Evolutionary conservation across 2,888 invertebrate genomes (phyloP).

Genomic region (Cryptophagus acutangulus): DNA sequence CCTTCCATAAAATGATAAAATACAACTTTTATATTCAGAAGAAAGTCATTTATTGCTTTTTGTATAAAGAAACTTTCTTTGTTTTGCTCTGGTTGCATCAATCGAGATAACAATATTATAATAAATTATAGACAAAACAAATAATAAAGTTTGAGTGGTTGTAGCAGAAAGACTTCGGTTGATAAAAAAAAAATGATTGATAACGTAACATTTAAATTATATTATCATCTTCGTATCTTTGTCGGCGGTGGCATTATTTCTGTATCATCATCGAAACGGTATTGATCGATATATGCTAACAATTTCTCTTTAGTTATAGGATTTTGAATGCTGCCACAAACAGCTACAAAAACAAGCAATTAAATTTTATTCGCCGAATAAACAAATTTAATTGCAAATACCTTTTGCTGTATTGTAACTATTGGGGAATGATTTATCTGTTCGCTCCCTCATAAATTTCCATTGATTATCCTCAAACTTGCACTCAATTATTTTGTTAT

Average conservation of each 20-base stretch:
- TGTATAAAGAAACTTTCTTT: no score
- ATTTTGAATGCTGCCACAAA: constrained; percentile 71
- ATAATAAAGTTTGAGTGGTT: no score
- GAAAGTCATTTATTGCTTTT: no score
- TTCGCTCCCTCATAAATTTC: constrained; percentile 92
- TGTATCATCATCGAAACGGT: constrained; percentile 61
- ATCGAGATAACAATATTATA: no score
- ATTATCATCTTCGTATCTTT: constrained; percentile 51
- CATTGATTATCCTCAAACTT: constrained; percentile 74
- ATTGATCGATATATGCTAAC: constrained; percentile 64
- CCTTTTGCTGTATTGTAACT: constrained; percentile 77
- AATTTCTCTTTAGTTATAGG: constrained; percentile 84
- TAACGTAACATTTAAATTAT: no score
- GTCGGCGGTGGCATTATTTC: constrained; percentile 70
- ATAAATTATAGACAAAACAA: no score
- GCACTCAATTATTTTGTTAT: constrained; percentile 97
- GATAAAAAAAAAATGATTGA: no score
- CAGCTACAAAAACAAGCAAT: constrained; percentile 57
- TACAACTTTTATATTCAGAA: no score
- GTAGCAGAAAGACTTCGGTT: no score
- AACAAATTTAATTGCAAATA: constrained; percentile 45
- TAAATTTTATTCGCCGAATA: constrained; percentile 8
- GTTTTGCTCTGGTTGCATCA: no score
- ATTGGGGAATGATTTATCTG: constrained; percentile 96
- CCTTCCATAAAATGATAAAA: no score